Base-by-base conservation (phyloP, 2,797 vertebrate species). In the Eremophila alpestris region DNA sequence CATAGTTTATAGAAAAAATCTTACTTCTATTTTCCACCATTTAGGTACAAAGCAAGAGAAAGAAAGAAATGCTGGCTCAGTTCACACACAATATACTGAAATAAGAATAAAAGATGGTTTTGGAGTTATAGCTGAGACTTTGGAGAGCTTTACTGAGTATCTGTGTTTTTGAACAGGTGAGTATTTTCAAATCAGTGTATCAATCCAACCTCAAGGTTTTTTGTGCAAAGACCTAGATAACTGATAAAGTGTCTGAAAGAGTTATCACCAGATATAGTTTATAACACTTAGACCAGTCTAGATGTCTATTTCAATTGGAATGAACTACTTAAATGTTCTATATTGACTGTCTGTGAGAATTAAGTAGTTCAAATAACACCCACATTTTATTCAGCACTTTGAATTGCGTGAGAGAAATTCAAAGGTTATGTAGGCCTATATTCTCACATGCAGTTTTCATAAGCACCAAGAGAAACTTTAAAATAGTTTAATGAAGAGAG, bases 11-110 rank as follows among this genome's bases (percentile, higher is more conserved):
- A 55, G 11, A 6, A 75, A 80, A 51, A 78, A 36, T 13, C 18
- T 54, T 58, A 38, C 2, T 29, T 36, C 45, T 52, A 10, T 13
- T 89, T 89, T 71, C 10, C 30, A 69, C 12, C 9, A 41, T 71
- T 92, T 54, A 82, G 11, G 5, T 70, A 71, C 27, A 76, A 56
- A 71, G 6, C 2, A 70, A 63, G 17, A 73, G 36, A 62, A 41
- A 34, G 45, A 58, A 26, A 52, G 36, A 51, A 67, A 51, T 0
- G 0, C 20, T 45, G 38, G 21, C 0, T 0, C 7, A 51, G 18
- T 36, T 79, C 41, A 80, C 10, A 18, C 10, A n/a, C 0, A 4
- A 17, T 38, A 32, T 36, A 73, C 10, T 23, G 51, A 81, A 84
- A 81, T 24, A 89, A 43, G 7, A n/a, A 69, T 34, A 23, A 68